Evolutionary conservation across 2,797 vertebrate genomes (phyloP).

Genomic region (Poecilia velifera): DNA sequence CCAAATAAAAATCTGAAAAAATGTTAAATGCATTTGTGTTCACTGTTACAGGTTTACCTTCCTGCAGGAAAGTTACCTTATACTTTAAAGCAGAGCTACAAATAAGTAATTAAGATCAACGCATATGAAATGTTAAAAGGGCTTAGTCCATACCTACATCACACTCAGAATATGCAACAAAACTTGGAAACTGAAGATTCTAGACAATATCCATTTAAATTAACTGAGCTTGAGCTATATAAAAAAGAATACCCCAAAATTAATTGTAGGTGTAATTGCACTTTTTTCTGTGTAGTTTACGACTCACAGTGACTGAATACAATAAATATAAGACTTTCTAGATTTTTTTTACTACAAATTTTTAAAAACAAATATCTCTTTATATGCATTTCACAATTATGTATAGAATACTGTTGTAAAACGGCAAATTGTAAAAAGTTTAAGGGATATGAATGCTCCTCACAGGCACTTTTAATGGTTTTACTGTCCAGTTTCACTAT

Average conservation of each 20-base stretch:
- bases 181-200: not conserved
- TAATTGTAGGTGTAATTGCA: not conserved
- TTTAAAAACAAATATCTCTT: not conserved
- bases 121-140: not conserved
- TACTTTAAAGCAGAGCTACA: not conserved
- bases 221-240: not conserved
- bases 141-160: not conserved
- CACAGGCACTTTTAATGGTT: not conserved
- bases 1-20: not conserved
- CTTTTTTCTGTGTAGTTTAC: not conserved
- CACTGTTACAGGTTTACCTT: not conserved
- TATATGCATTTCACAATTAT: not conserved
- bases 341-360: not conserved
- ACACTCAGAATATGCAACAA: not conserved
- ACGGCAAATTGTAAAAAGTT: not conserved
- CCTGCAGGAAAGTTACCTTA: not conserved
- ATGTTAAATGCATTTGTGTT: not conserved
- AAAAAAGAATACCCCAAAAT: not conserved
- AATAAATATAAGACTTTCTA: not conserved
- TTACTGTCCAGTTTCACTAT: slow-evolving; percentile 37
- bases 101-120: not conserved
- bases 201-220: not conserved
- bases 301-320: not conserved
- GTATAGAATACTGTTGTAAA: not conserved
- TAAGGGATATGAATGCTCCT: not conserved